Conservation (phyloP, 2,797 vertebrate genomes). For the Morus bassanus region DNA sequence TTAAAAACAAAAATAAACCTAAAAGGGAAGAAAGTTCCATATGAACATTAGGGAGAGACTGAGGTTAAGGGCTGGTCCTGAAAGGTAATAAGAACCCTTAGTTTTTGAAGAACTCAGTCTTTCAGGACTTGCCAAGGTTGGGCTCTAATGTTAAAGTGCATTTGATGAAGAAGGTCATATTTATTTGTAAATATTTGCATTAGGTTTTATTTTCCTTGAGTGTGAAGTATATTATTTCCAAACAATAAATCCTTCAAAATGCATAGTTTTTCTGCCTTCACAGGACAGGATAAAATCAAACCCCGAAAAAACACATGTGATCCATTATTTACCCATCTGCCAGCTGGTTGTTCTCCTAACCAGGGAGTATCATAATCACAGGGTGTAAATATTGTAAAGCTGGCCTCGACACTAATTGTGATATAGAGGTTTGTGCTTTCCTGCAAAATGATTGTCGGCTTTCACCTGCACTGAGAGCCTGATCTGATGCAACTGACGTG, state of each 20-base stretch:
- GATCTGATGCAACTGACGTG: neutral
- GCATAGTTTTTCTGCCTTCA: neutral
- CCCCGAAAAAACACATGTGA: neutral
- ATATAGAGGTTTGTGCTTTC: neutral
- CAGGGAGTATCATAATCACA: neutral
- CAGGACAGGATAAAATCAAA: neutral
- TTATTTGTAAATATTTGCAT: neutral
- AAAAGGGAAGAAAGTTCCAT: neutral
- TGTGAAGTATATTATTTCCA: neutral
- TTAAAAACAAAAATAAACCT: conserved; percentile 50
- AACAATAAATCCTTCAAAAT: neutral
- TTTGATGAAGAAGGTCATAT: neutral
- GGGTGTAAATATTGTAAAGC: neutral
- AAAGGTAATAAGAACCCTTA: conserved; percentile 30
- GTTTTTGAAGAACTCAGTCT: conserved; percentile 18
- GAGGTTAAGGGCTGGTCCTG: neutral
- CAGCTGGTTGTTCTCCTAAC: neutral
- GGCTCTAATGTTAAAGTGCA: neutral
- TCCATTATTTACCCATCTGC: neutral
- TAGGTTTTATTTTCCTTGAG: neutral
- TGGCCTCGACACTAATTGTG: neutral
- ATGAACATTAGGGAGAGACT: neutral
- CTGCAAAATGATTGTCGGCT: neutral
- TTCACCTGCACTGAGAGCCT: neutral
- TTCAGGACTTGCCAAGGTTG: neutral